phyloP scores from a whole-genome alignment of 30 jellyfish, hydroid and myxozoan species.

The Cassiopea andromeda region DNA sequence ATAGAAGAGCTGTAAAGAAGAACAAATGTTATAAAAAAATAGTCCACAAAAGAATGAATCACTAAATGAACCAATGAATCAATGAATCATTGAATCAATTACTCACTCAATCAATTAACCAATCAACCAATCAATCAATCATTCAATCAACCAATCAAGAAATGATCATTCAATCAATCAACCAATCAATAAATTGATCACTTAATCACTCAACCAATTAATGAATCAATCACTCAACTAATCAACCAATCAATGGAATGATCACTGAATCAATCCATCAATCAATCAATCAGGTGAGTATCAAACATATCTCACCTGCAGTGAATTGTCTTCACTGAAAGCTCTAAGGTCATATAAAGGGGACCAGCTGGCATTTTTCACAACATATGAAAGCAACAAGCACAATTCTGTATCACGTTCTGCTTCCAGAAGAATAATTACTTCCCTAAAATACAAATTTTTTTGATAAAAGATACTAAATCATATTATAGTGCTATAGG shows the following conservation, averaged over 20 bases:
- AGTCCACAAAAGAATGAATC: not conserved
- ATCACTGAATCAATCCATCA: not conserved
- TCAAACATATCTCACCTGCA: slow-evolving; percentile 12
- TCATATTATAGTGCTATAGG: too few species aligned
- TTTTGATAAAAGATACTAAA: not conserved
- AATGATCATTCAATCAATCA: too few species aligned
- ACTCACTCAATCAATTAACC: too few species aligned
- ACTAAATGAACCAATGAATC: not conserved
- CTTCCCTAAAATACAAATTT: slow-evolving; percentile 53
- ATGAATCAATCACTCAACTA: not conserved
- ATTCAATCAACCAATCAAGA: not conserved
- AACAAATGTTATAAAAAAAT: not conserved
- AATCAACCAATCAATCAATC: too few species aligned
- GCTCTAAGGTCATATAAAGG: slow-evolving; percentile 97
- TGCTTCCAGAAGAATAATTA: slow-evolving; percentile 81
- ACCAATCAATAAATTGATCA: too few species aligned
- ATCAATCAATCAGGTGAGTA: not conserved
- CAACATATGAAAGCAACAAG: slow-evolving; percentile 89
- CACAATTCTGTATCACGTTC: slow-evolving; percentile 52
- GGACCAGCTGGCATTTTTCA: slow-evolving; percentile 89
- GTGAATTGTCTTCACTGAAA: slow-evolving; percentile 78
- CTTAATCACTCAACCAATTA: too few species aligned
- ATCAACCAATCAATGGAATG: not conserved
- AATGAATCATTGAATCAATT: not conserved
- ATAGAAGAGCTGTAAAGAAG: slow-evolving; percentile 70